Evolutionary conservation across 2,888 invertebrate species (phyloP).

Genomic region (Tachystola acroxantha): DNA sequence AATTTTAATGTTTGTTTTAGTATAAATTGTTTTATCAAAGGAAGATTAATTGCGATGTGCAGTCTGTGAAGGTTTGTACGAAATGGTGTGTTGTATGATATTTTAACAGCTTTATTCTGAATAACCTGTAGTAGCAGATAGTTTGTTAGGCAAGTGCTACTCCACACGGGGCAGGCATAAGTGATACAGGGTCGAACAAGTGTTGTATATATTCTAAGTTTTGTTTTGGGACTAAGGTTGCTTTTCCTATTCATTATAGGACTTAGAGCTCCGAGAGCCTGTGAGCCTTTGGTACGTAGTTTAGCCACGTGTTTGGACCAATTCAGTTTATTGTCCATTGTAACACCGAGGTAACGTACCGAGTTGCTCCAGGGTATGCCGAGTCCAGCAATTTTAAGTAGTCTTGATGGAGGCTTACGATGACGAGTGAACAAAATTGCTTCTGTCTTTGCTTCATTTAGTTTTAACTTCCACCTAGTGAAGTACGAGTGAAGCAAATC

Average conservation of each 20-base stretch:
- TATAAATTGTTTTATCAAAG: not conserved
- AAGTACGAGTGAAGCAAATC: constrained; percentile 5
- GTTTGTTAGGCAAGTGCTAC: constrained; percentile 3
- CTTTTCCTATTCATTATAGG: constrained; percentile 4
- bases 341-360: constrained; percentile 2
- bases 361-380: constrained; percentile 1
- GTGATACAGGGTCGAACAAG: constrained; percentile 5
- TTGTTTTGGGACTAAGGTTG: not conserved
- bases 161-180: constrained; percentile 7
- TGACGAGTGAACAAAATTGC: constrained; percentile 4
- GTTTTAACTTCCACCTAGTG: constrained; percentile 10
- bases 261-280: constrained; percentile 1
- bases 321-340: constrained; percentile 4
- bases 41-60: constrained; percentile 1
- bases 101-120: constrained; percentile 8
- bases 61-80: not conserved
- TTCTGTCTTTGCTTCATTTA: constrained; percentile 4
- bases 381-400: not conserved
- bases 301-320: constrained; percentile 1
- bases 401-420: not conserved
- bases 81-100: constrained; percentile 7
- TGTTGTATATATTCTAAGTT: constrained; percentile 3
- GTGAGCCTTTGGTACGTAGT: not conserved
- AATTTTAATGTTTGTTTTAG: not conserved
- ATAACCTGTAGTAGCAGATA: constrained; percentile 1